Evolutionary conservation across 1,140 invertebrate genomes (phyloP), one percentile per base, ranked within the genome.

Genomic region (Drosophila mauritiana): DNA sequence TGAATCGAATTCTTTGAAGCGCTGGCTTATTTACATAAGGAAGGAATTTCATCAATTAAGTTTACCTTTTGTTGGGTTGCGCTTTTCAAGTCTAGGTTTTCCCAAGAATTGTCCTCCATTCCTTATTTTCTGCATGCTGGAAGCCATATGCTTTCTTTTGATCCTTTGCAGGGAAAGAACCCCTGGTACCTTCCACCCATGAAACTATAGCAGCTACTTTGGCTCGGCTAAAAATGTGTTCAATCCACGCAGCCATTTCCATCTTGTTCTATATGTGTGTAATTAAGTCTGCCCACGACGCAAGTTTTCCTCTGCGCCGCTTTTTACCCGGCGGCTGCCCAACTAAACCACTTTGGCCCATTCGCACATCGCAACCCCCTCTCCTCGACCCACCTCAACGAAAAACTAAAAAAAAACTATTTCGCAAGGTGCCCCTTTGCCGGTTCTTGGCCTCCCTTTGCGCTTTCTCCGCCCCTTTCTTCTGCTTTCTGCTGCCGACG

Each of bases 231-330:
- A 88, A 85, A 85, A 88, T 85, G 83, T 83, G 61, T 45, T 53
- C 27, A 56, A 56, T 34, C 45, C 49, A 65, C 43, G 11, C 40
- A 53, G n/a, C 49, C 57, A 59, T 55, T 53, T 61, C 40, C 34
- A 52, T 62, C 15, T 62, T 39, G 36, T 34, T 58, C 48, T 34
- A 31, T 17, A 31, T 68, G 67, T 78, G 48, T 65, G 64, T 67
- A 88, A 86, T 86, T 88, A 86, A 86, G 83, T 86, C 79, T 86
- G 83, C 83, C 82, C 74, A 79, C 74, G 55, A 79, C 77, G 63
- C 73, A 69, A 77, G 58, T 77, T 84, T 67, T 61, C 79, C 42
- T 34, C 17, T 64, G 58, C 59, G 20, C 49, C 46, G 45, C 61
- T 34, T 31, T 61, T 68, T 31, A 45, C 43, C 52, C 77, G 68